Percentiles rank a stretch among this genome's conserved stretches.
Conservation (phyloP, 2,888 invertebrate genomes). For the Callinectes sapidus region DNA sequence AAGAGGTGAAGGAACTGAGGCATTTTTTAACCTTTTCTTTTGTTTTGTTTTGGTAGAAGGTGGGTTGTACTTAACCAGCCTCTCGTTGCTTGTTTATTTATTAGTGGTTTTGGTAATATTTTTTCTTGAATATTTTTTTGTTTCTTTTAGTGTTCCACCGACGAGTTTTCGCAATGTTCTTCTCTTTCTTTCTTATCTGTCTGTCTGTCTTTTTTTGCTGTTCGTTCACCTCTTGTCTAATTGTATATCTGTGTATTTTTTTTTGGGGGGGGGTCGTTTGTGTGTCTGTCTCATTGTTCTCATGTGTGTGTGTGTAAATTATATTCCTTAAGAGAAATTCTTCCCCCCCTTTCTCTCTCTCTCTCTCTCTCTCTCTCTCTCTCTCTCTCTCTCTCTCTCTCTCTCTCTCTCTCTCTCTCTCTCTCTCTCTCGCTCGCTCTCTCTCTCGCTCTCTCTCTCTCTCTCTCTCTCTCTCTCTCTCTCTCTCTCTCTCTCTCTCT, state of each 20-base stretch:
- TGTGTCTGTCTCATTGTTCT: no score
- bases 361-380: constrained; percentile 11
- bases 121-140: neutral
- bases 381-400: constrained; percentile 36
- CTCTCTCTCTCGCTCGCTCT: constrained; percentile 26
- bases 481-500: constrained; percentile 22
- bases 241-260: neutral
- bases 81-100: neutral
- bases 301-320: no score
- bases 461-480: neutral
- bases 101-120: neutral
- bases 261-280: neutral
- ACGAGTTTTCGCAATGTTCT: no score
- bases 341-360: neutral
- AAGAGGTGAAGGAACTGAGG: neutral
- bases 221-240: neutral
- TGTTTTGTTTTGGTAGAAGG: no score
- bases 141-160: neutral
- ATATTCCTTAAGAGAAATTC: no score
- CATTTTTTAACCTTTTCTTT: no score
- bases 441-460: neutral
- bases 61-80: neutral
- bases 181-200: no score
- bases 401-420: constrained; percentile 36
- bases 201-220: no score